Evolutionary conservation across 37 sponge, comb jelly and placozoan genomes (phyloP), one percentile per base, ranked within the genome.

Genomic region (Agelas oroides): DNA sequence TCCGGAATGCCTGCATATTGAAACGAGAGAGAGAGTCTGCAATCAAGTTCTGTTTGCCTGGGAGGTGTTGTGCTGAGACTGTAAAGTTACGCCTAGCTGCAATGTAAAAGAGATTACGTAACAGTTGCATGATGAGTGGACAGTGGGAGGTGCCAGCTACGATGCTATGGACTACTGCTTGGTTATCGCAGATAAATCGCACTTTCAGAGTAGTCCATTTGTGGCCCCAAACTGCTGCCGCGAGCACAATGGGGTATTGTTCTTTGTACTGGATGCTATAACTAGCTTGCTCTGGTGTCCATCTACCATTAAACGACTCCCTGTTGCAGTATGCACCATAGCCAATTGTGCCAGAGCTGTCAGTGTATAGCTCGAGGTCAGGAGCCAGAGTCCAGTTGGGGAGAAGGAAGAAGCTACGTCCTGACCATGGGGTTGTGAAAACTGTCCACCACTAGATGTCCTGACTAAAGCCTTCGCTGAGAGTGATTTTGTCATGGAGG

Each of bases 141-240:
- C 13, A 32, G 30, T 38, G 70, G 14, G 58, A 52, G 41, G 58
- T 56, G 39, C 78, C 78, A 36, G 62, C 8, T 18, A 5, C 35
- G 30, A 31, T 24, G 27, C 23, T 13, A 11, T 20, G 11, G 34
- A 70, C 82, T 1, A 81, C 56, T 23, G 82, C 71, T 20, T 70
- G 82, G 71, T 81, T 81, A 33, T 81, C 82, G 58, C 82, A 69
- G 37, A 37, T 33, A 30, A 81, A 54, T 31, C 15, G 70, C 30
- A 81, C 68, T 28, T 36, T 28, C 33, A 25, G 28, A 13, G 28
- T 53, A 15, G 33, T 17, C 71, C 70, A 70, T 19, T 24, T 14
- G 33, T 28, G 11, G 59, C 82, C 82, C 82, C 82, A 81, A 15
- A 36, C 32, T 23, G 33, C 21, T 57, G 71, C 82, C 18, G 82